Percentiles rank a stretch among this genome's conserved stretches.
Conservation (phyloP, 2,113 vertebrate species). For the Eretmochelys imbricata region DNA sequence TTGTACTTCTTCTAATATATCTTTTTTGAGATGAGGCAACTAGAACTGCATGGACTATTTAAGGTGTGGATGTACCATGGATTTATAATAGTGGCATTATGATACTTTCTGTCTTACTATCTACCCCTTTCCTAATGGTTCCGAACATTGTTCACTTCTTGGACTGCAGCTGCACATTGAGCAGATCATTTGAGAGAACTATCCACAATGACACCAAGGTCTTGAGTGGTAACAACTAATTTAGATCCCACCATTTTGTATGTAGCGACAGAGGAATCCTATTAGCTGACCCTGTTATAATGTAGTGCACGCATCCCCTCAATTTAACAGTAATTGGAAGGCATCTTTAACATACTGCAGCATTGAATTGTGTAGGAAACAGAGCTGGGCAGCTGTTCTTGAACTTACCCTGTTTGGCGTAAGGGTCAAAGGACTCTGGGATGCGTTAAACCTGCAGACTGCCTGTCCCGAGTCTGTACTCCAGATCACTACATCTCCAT, state of each 20-base stretch:
- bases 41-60: neutral
- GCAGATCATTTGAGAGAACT: neutral
- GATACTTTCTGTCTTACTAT: neutral
- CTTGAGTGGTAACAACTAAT: neutral
- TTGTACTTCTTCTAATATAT: neutral
- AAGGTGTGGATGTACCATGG: neutral
- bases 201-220: neutral
- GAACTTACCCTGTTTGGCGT: conserved; percentile 53
- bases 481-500: conserved; percentile 75
- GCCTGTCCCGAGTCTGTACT: conserved; percentile 43
- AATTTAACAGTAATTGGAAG: neutral
- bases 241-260: neutral
- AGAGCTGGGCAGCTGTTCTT: too few relatives aligned
- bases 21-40: neutral
- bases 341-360: neutral
- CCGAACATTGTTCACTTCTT: neutral
- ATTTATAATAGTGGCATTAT: neutral
- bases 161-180: neutral
- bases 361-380: neutral
- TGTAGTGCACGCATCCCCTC: neutral
- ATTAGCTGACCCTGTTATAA: neutral
- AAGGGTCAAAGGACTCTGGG: conserved; percentile 35
- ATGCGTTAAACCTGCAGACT: conserved; percentile 67
- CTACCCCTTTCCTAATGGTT: neutral
- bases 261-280: neutral